These are phyloP conservation scores for Adineta ricciae DNA, from an alignment of 2,888 invertebrate species.

Conservation along the genomic window DNA sequence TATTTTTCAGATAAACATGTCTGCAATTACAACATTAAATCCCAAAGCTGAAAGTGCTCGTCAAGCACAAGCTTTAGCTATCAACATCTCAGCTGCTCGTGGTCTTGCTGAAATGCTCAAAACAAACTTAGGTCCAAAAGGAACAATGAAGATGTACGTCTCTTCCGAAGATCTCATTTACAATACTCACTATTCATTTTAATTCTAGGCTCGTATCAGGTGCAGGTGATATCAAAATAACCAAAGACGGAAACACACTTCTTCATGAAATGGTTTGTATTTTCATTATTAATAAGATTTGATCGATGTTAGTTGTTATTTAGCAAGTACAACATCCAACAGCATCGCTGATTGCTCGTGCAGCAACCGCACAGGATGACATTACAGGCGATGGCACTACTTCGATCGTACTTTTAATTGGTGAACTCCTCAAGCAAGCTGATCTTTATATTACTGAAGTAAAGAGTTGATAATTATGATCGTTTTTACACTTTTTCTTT, in stretches of 20 bases:
- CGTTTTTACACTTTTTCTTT: not conserved
- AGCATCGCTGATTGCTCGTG: slow-evolving; percentile 89
- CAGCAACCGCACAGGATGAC: slow-evolving; percentile 96
- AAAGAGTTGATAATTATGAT: not conserved
- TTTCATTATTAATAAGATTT: not conserved
- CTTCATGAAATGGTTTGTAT: slow-evolving; percentile 75
- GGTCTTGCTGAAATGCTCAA: slow-evolving; percentile 97
- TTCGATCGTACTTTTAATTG: slow-evolving; percentile 92
- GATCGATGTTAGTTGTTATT: not conserved
- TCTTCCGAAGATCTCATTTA: not conserved
- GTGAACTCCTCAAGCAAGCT: slow-evolving; percentile 90
- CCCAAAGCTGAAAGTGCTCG: slow-evolving; percentile 97
- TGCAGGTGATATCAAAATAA: slow-evolving; percentile 94
- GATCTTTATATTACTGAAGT: slow-evolving; percentile 77
- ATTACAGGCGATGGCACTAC: slow-evolving; percentile 97
- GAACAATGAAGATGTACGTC: slow-evolving; percentile 94
- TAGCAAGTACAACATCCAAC: slow-evolving; percentile 93
- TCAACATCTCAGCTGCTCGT: slow-evolving; percentile 91
- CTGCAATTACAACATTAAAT: slow-evolving; percentile 54
- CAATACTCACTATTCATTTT: not conserved
- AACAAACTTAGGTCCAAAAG: slow-evolving; percentile 96
- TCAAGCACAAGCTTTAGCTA: slow-evolving; percentile 83
- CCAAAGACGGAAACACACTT: slow-evolving; percentile 95
- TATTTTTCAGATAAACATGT: slow-evolving; percentile 18
- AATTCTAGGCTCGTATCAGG: slow-evolving; percentile 86